phyloP scores from a whole-genome alignment of 2,113 vertebrate species.

The Caloenas nicobarica region DNA sequence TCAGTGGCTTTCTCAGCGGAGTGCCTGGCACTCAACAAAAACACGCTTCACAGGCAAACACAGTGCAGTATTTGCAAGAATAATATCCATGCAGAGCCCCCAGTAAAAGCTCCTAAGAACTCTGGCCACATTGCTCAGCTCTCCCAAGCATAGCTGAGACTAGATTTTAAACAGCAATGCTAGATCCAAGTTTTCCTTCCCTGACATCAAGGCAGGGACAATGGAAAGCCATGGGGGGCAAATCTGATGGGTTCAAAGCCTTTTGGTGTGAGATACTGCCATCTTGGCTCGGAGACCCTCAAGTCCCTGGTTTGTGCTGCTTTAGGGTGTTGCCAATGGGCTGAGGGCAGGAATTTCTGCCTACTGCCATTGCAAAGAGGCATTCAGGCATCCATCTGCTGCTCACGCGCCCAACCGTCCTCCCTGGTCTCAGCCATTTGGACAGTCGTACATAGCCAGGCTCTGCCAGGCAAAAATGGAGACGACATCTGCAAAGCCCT shows the following conservation, averaged over 20 bases:
- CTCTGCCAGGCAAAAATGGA: not conserved
- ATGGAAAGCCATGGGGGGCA: not conserved
- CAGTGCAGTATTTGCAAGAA: not conserved
- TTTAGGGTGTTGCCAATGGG: not conserved
- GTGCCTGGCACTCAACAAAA: not conserved
- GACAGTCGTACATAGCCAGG: not conserved
- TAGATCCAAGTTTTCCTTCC: not conserved
- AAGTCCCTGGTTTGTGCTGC: not conserved
- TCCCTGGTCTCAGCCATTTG: not conserved
- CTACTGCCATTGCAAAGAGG: not conserved
- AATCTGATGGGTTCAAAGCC: not conserved
- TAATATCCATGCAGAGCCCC: not conserved
- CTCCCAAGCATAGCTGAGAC: not conserved
- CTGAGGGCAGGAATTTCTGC: not conserved
- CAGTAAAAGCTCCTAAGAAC: not conserved
- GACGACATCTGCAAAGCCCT: not conserved
- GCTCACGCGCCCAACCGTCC: not conserved
- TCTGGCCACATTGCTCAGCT: not conserved
- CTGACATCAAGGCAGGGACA: not conserved
- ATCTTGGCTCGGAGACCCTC: not conserved
- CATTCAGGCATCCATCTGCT: not conserved
- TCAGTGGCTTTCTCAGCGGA: not conserved
- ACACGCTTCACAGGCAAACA: not conserved
- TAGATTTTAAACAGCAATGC: not conserved
- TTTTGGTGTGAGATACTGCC: not conserved